phyloP scores from a whole-genome alignment of 2,888 invertebrate genomes.

The Athalia rosae region DNA sequence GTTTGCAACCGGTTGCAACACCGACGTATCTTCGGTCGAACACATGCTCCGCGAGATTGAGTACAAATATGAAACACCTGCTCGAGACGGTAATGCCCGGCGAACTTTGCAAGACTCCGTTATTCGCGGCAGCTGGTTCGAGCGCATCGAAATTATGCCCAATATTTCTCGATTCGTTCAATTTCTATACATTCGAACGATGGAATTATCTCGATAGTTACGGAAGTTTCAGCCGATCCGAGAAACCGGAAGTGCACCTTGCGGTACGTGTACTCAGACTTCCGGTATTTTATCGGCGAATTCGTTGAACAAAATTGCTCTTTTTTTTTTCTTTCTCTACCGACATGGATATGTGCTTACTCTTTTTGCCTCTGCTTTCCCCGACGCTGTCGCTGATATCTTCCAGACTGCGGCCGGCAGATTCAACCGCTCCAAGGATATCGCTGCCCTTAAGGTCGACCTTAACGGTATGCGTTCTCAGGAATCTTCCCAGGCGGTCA shows the following conservation, averaged over 20 bases:
- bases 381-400: slow-evolving; percentile 76
- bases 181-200: too few relatives aligned
- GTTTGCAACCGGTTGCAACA: neutral
- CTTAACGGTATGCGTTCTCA: slow-evolving; percentile 87
- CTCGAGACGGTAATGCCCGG: neutral
- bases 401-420: slow-evolving; percentile 87
- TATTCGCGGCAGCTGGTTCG: slow-evolving; percentile 8
- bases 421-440: slow-evolving; percentile 86
- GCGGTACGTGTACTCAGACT: slow-evolving; percentile 19
- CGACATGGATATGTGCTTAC: slow-evolving; percentile 75
- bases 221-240: neutral
- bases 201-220: too few relatives aligned
- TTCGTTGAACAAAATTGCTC: neutral
- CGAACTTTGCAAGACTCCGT: slow-evolving; percentile 13
- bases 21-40: neutral
- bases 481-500: slow-evolving; percentile 83
- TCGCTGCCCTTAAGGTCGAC: slow-evolving; percentile 90
- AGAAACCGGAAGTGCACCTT: slow-evolving; percentile 20
- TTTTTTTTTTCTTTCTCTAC: too few relatives aligned
- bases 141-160: too few relatives aligned
- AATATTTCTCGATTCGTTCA: too few relatives aligned
- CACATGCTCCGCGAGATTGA: neutral
- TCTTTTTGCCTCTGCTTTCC: slow-evolving; percentile 86
- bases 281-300: slow-evolving; percentile 22
- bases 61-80: slow-evolving; percentile 18